Base-by-base conservation (phyloP, 2,797 vertebrate genomes). In the Capromys pilorides region DNA sequence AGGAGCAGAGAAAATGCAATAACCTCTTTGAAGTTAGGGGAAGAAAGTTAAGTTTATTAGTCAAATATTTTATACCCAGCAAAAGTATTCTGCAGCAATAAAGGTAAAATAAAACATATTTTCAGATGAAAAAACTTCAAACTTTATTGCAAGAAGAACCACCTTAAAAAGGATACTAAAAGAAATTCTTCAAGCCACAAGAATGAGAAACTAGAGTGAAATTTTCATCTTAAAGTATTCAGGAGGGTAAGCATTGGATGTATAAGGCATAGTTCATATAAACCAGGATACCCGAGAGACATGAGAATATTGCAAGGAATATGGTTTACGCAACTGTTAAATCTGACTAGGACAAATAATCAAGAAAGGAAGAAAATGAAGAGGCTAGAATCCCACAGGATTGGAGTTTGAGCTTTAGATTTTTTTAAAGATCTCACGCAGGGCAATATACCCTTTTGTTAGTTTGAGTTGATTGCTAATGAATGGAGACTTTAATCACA, bases 81-180 rank as follows among this genome's bases (percentile, higher is more conserved):
- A 90, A 94, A 91, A 88, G 57, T 92, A 93, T 79, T 73, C 49
- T 94, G 91, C 61, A 90, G 7, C 64, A 94, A 94, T 73, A 3
- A 86, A 93, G 19, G 26, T 73, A 86, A 95, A 95, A 90, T 81
- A 94, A 90, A 95, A 66, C 51, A n/a, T 81, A 69, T 36, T 91
- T 93, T 80, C 54, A 86, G 22, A 75, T 51, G 66, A 86, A 82
- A 22, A 49, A 87, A 93, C 39, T n/a, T 19, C 78, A 77, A 87
- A 77, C 77, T 41, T 90, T n/a, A 88, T 61, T 77, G 41, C 54
- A 91, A 81, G 49, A 5, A 93, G 12, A 80, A 4, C 26, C 64
- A 2, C 24, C 49, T 12, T 54, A 88, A 19, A 78, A 85, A 87
- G 73, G 22, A 2, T 10, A 0, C 49, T 59, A 16, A 89, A 88